Base-by-base conservation (phyloP, 2,797 vertebrate species). In the Anniella stebbinsi region DNA sequence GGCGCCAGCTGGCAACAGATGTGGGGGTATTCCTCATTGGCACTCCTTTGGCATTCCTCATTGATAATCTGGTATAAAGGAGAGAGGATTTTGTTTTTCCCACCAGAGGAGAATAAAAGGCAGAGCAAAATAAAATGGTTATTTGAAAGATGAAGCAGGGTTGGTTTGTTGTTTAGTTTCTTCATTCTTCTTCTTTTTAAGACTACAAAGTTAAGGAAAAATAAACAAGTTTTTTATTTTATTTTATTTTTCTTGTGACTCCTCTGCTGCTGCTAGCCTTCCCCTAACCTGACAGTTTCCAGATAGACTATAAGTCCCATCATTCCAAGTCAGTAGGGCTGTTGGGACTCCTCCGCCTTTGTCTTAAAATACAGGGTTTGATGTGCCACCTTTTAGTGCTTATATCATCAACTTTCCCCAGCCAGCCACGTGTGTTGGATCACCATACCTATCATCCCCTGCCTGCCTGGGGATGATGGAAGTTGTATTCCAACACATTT, bases 1-100 rank as follows among this genome's bases (percentile, higher is more conserved):
- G 92, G 13, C 87, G 89, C 95, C 95, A 96, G 66, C 45, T 91
- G 92, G 95, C 94, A 95, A 86, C 0, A 66, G 54, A 57, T 0
- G 0, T 60, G 75, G 81, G 93, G 86, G 89, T 80, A 90, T 80
- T 90, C 28, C 90, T 57, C 88, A 72, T 28, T 80, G 87, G n/a
- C n/a, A n/a, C n/a, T n/a, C n/a, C n/a, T 91, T 92, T 45, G 8
- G 89, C 81, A 90, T 80, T 90, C 28, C 90, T 57, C 88, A 72
- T 28, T 80, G 87, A 93, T 72, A 51, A 87, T 69, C 80, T 2
- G 77, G 66, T 89, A 88, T 88, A 93, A 87, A 23, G 57, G 3
- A n/a, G 33, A 25, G 81, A 67, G 81, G 83, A 38, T 81, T 54
- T 87, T 87, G 51, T 91, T 88, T n/a, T 91, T 90, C 57, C 88